Conservation (phyloP, 2,113 vertebrate genomes). For the Oncorhynchus kisutch region DNA sequence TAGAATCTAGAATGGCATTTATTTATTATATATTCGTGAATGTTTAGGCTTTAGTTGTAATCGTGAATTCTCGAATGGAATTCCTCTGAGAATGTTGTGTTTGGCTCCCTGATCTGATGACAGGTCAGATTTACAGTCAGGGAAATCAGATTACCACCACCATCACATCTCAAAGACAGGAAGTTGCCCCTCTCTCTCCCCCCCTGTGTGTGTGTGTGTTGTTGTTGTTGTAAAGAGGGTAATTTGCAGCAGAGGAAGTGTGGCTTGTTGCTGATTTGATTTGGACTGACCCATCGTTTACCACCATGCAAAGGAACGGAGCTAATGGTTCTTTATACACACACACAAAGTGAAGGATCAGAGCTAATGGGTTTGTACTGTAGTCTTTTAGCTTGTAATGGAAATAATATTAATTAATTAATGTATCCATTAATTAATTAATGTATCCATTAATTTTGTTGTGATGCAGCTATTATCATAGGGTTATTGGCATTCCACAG, state of each 20-base stretch:
- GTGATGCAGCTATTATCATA: slow-evolving; percentile 20
- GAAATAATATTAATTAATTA: slow-evolving; percentile 75
- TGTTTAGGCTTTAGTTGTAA: too few relatives aligned
- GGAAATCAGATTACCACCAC: neutral
- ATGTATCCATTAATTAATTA: slow-evolving; percentile 68
- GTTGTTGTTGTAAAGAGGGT: slow-evolving; percentile 33
- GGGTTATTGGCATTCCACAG: too few relatives aligned
- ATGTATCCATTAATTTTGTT: slow-evolving; percentile 63
- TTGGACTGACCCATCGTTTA: slow-evolving; percentile 73
- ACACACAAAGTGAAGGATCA: slow-evolving; percentile 56
- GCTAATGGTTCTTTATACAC: slow-evolving; percentile 27
- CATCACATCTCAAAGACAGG: neutral
- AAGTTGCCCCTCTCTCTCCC: neutral
- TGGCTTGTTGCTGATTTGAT: slow-evolving; percentile 74
- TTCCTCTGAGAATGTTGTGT: too few relatives aligned
- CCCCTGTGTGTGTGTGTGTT: slow-evolving; percentile 24
- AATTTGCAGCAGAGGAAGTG: slow-evolving; percentile 73
- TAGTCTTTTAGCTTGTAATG: slow-evolving; percentile 75
- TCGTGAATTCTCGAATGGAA: too few relatives aligned
- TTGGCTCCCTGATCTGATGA: neutral
- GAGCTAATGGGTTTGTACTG: slow-evolving; percentile 65
- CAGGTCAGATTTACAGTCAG: neutral
- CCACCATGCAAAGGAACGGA: slow-evolving; percentile 58
- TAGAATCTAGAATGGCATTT: too few relatives aligned
- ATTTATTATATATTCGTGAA: too few relatives aligned